Base-by-base conservation (phyloP, 2,797 vertebrate species). In the Chloroceryle inda region DNA sequence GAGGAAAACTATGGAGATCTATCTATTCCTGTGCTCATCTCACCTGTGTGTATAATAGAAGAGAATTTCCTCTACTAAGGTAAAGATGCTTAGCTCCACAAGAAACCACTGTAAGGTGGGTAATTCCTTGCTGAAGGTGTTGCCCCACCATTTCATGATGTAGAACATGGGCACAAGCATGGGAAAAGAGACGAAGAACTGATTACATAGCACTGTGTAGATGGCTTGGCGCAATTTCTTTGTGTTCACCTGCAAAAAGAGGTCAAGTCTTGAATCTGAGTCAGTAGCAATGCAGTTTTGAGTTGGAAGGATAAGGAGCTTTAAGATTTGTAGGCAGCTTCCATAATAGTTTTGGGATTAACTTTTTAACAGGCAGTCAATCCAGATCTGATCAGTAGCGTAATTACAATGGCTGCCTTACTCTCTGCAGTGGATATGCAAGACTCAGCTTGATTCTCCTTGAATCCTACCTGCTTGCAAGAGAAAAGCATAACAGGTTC, bases 1-100 rank as follows among this genome's bases (percentile, higher is more conserved):
- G 53, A 47, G 31, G 23, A 35, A 80, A 67, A 27, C 31, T 18
- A 35, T 0, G 2, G 16, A 56, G 10, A 49, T 53, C 29, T 23
- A 49, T 53, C 29, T 23, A 20, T 38, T 87, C 38, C 67, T 74
- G 17, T 56, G 33, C 37, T 62, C 29, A 37, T 63, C 97, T 98
- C 89, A 99, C 99, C 99, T 98, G 98, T 99, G 99, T 22, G 98
- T 98, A 78, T 99, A 99, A 97, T 99, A 99, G 97, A 99, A 99
- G 45, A 99, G 53, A 18, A 99, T 53, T 96, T 99, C 99, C 94
- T 99, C 99, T 38, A 98, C 1, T 29, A 99, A 40, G 53, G 96
- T 92, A 53, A 98, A 99, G 90, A 98, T 0, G 1, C 97, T 96
- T 74, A 99, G 92, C 95, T 99, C 99, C 88, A 98, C 74, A 77